phyloP scores from a whole-genome alignment of 2,113 vertebrate species.

The Bagarius yarrelli region DNA sequence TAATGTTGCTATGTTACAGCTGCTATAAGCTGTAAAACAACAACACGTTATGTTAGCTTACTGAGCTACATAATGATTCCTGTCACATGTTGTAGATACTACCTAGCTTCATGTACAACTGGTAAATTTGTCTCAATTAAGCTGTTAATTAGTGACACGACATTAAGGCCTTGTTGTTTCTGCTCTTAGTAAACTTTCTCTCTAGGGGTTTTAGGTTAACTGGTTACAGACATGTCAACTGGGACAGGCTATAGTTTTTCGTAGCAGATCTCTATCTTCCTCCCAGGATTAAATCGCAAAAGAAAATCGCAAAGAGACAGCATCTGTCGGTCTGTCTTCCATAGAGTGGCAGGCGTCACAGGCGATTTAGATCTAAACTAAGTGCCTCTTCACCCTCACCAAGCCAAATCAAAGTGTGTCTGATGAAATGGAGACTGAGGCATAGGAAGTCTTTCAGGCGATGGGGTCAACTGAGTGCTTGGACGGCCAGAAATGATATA shows the following conservation, averaged over 20 bases:
- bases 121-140: neutral
- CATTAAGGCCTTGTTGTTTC: neutral
- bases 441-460: slow-evolving; percentile 8
- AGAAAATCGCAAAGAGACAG: slow-evolving; percentile 25
- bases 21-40: no score
- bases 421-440: neutral
- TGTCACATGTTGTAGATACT: no score
- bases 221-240: neutral
- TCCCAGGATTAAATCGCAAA: slow-evolving; percentile 17
- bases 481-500: neutral
- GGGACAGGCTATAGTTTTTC: neutral
- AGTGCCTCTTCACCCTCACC: neutral
- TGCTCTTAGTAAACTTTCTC: neutral
- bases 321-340: slow-evolving; percentile 37
- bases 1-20: no score
- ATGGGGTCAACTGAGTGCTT: slow-evolving; percentile 28
- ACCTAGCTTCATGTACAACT: neutral
- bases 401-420: neutral
- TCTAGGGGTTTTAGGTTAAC: neutral
- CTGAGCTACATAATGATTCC: no score
- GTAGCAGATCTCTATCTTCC: slow-evolving; percentile 12
- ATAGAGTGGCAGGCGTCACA: slow-evolving; percentile 39
- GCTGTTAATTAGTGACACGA: neutral
- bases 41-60: no score
- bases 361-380: slow-evolving; percentile 31